Conservation (phyloP, 2,113 vertebrate species). For the Pteropus alecto region DNA sequence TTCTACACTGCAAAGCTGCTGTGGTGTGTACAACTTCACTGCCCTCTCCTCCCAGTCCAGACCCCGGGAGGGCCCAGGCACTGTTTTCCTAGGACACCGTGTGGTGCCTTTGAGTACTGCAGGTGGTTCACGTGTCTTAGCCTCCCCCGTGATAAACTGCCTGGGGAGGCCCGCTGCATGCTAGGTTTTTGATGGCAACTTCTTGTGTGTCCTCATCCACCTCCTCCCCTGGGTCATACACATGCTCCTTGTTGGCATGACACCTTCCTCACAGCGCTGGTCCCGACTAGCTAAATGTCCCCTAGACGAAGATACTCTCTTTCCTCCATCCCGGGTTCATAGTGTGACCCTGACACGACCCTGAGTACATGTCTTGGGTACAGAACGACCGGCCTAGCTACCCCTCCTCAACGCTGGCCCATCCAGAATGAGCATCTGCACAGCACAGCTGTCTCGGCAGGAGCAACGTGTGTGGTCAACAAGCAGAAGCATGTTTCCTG, state of each 20-base stretch:
- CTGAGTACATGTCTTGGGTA: not conserved
- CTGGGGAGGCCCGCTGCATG: not conserved
- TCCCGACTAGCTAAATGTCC: not conserved
- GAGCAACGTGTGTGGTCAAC: not conserved
- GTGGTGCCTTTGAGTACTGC: conserved; percentile 19
- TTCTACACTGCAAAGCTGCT: not conserved
- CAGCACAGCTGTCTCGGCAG: not conserved
- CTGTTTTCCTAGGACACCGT: not conserved
- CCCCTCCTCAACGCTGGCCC: not conserved
- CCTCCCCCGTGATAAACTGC: not conserved
- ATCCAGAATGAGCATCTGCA: not conserved
- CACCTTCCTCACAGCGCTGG: not conserved
- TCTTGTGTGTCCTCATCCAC: not conserved
- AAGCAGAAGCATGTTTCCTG: not conserved
- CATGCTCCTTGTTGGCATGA: not conserved
- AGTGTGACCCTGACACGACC: not conserved
- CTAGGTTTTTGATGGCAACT: not conserved
- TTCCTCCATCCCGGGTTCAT: not conserved
- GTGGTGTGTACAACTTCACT: not conserved
- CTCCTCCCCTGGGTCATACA: not conserved
- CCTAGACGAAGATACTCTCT: not conserved
- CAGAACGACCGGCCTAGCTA: not conserved
- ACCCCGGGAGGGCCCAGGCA: not conserved
- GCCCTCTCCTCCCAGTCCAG: not conserved
- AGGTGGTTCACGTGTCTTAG: accelerated